phyloP scores from a whole-genome alignment of 2,888 invertebrate species.

The Endotricha flammealis region DNA sequence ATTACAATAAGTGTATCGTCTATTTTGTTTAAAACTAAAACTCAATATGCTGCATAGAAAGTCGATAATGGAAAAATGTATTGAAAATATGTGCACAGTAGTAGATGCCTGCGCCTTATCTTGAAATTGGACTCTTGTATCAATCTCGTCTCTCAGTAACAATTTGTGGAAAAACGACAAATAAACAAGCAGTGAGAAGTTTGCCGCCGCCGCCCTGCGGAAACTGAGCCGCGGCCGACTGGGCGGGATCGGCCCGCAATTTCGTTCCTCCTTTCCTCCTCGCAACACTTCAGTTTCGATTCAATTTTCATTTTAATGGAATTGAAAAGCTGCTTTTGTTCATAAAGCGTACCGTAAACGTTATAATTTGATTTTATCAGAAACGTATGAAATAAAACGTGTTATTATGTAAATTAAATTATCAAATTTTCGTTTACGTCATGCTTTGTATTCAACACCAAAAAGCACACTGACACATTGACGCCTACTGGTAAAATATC shows the following conservation, averaged over 20 bases:
- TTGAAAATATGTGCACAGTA: too few relatives aligned
- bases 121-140: slow-evolving; percentile 1
- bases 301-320: slow-evolving; percentile 14
- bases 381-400: too few relatives aligned
- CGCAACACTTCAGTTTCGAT: slow-evolving; percentile 10
- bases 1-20: too few relatives aligned
- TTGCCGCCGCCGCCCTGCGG: slow-evolving; percentile 8
- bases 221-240: slow-evolving; percentile 12
- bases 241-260: slow-evolving; percentile 12
- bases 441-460: slow-evolving; percentile 6
- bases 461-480: slow-evolving; percentile 8
- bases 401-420: not conserved
- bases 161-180: slow-evolving; percentile 5
- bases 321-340: slow-evolving; percentile 3
- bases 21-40: too few relatives aligned
- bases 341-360: slow-evolving; percentile 7
- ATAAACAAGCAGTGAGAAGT: slow-evolving; percentile 11
- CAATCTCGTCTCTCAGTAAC: slow-evolving; percentile 1
- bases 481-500: slow-evolving; percentile 14
- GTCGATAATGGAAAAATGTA: too few relatives aligned
- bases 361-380: not conserved
- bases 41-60: too few relatives aligned
- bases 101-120: slow-evolving; percentile 2
- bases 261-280: slow-evolving; percentile 11
- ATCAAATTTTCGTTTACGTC: slow-evolving; percentile 3